Conservation (phyloP, 1,140 invertebrate species). For the Pristionchus pacificus region DNA sequence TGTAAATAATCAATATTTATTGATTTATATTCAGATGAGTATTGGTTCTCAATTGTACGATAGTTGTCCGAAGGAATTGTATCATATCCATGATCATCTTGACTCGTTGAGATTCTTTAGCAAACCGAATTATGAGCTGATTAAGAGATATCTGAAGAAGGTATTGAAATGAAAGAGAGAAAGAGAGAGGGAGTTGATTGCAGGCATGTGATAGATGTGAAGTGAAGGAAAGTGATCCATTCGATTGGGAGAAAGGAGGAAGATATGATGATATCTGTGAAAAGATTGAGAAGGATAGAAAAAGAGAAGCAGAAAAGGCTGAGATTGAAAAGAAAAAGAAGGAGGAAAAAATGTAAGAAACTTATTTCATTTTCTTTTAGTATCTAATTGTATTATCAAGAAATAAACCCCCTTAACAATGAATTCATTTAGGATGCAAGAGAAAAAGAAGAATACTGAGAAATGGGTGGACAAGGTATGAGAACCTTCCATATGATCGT, state of each 20-base stretch:
- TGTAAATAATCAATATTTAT: neutral
- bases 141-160: neutral
- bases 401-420: too few species aligned
- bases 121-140: neutral
- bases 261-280: neutral
- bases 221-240: neutral
- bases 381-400: too few species aligned
- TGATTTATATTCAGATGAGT: neutral
- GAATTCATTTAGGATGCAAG: too few species aligned
- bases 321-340: neutral
- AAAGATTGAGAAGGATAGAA: neutral
- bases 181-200: neutral
- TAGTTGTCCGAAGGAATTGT: neutral
- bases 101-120: neutral
- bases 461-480: too few species aligned
- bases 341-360: neutral
- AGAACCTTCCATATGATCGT: too few species aligned
- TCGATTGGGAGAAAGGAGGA: neutral
- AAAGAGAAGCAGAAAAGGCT: neutral
- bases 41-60: neutral
- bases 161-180: neutral
- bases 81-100: neutral
- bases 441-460: too few species aligned
- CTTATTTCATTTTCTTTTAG: too few species aligned
- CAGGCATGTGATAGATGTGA: neutral